A percentile compares a stretch with the other conserved stretches of the same genome.
Conservation (phyloP, 2,888 invertebrate species). For the Leptopilina drosophilae region DNA sequence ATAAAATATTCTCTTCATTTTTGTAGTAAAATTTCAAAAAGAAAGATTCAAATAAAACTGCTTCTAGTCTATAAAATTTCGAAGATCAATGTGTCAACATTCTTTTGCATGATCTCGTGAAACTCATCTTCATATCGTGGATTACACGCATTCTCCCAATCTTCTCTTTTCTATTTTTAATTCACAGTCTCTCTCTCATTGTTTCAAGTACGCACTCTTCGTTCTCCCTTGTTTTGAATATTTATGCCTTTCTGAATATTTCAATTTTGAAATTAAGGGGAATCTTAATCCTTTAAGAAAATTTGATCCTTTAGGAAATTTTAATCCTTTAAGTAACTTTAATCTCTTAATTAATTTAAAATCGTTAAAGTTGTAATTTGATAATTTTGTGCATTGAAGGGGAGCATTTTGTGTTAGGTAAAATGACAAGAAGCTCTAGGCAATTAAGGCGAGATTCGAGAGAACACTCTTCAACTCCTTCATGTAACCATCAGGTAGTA, state of each 20-base stretch:
- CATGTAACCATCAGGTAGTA: background rate
- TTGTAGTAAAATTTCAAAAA: background rate
- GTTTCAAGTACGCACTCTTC: background rate
- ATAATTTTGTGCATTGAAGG: background rate
- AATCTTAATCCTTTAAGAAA: too few species aligned
- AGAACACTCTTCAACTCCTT: background rate
- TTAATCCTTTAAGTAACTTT: too few species aligned
- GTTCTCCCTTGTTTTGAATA: background rate
- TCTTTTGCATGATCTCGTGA: background rate
- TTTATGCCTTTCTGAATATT: background rate
- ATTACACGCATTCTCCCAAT: constrained; percentile 7
- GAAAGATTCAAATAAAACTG: background rate
- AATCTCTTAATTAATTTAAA: background rate
- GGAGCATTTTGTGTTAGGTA: background rate
- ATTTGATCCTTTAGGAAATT: too few species aligned
- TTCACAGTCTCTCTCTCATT: constrained; percentile 14
- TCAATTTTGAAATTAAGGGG: background rate
- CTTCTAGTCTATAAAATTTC: background rate
- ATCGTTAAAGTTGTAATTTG: background rate
- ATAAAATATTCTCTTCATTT: constrained; percentile 5
- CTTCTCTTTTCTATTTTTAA: constrained; percentile 27
- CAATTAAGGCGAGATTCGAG: background rate
- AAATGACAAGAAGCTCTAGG: constrained; percentile 1
- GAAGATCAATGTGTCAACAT: background rate
- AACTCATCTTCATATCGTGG: background rate